Evolutionary conservation across 2,888 invertebrate species (phyloP).

Genomic region (Eupithecia exiguata): DNA sequence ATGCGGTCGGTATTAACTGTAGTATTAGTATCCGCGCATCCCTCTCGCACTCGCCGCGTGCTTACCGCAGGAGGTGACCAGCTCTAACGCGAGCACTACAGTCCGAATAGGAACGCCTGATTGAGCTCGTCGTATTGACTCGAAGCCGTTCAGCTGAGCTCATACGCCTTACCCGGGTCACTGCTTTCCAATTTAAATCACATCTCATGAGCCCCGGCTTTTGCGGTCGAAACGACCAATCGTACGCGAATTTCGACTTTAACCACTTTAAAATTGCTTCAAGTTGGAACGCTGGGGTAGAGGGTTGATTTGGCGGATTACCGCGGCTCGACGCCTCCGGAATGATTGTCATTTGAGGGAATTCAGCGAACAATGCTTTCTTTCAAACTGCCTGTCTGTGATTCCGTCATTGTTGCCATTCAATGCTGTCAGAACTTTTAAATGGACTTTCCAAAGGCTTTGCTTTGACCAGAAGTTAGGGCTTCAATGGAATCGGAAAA

Average conservation of each 20-base stretch:
- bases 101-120: conserved; percentile 33
- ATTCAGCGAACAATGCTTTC: conserved; percentile 24
- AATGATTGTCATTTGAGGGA: conserved; percentile 34
- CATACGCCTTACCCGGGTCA: conserved; percentile 52
- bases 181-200: conserved; percentile 66
- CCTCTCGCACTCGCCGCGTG: background rate
- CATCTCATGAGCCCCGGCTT: conserved; percentile 55
- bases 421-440: conserved; percentile 2
- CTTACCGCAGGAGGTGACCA: background rate
- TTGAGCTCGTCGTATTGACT: conserved; percentile 41
- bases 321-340: conserved; percentile 21
- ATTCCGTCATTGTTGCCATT: conserved; percentile 12
- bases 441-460: background rate
- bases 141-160: conserved; percentile 33
- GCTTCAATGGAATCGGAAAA: background rate
- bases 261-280: conserved; percentile 39
- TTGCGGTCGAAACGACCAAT: conserved; percentile 36
- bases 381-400: conserved; percentile 26
- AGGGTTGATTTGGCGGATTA: conserved; percentile 24
- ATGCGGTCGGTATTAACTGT: background rate
- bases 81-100: background rate
- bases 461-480: background rate
- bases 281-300: conserved; percentile 6
- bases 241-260: conserved; percentile 40
- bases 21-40: background rate